A percentile compares a stretch with the other conserved stretches of the same genome.
Evolutionary conservation across 1,140 invertebrate genomes (phyloP).

Genomic region (Muscidifurax raptorellus): DNA sequence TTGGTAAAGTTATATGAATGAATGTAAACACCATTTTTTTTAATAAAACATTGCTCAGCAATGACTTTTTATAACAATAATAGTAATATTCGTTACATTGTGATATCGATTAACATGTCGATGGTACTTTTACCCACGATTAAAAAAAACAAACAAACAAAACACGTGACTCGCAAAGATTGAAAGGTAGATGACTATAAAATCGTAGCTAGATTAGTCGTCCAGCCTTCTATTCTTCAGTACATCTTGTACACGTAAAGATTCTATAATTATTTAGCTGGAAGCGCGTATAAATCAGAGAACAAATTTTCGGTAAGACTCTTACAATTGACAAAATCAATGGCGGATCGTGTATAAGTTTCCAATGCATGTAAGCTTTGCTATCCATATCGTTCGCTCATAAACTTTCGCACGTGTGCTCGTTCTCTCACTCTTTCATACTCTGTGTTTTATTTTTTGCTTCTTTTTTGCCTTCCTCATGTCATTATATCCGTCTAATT

Average conservation of each 20-base stretch:
- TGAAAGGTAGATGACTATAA: constrained; percentile 37
- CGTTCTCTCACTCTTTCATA: constrained; percentile 11
- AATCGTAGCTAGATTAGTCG: neutral
- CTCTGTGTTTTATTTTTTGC: neutral
- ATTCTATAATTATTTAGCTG: constrained; percentile 7
- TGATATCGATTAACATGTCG: constrained; percentile 61
- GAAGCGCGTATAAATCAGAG: neutral
- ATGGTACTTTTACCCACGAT: constrained; percentile 60
- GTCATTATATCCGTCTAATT: constrained; percentile 30
- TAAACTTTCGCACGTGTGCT: constrained; percentile 6
- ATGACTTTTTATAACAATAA: constrained; percentile 65
- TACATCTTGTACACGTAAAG: constrained; percentile 14
- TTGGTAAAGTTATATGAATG: constrained; percentile 37
- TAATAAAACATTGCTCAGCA: constrained; percentile 64
- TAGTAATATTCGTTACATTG: constrained; percentile 60
- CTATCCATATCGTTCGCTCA: constrained; percentile 17
- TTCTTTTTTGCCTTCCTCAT: constrained; percentile 7
- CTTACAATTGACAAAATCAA: constrained; percentile 8
- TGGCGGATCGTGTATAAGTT: constrained; percentile 3
- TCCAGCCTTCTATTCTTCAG: neutral
- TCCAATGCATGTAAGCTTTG: constrained; percentile 9
- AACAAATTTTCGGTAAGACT: neutral
- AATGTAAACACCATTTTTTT: constrained; percentile 57
- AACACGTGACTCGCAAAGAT: constrained; percentile 39
- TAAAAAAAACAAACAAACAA: constrained; percentile 54